phyloP scores from a whole-genome alignment of 2,888 invertebrate species.

The Philereme transversata region DNA sequence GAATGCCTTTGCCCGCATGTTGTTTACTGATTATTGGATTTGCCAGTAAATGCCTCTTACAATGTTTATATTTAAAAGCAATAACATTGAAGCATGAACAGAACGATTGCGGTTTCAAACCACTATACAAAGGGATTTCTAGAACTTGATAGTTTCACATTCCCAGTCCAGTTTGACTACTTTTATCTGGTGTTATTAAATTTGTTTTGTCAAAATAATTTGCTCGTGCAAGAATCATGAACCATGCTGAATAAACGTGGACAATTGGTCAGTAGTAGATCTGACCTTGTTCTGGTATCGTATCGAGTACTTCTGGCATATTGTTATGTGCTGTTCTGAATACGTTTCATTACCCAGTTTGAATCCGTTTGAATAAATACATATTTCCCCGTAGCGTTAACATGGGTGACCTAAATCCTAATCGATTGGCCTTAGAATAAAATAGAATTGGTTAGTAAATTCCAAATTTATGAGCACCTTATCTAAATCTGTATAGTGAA shows the following conservation, averaged over 20 bases:
- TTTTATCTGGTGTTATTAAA: slow-evolving; percentile 8
- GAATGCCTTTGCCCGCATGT: slow-evolving; percentile 11
- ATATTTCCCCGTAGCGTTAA: slow-evolving; percentile 31
- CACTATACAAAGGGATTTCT: slow-evolving; percentile 1
- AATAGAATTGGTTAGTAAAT: slow-evolving; percentile 49
- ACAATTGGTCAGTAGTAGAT: slow-evolving; percentile 27
- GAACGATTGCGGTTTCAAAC: slow-evolving; percentile 5
- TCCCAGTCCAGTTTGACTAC: slow-evolving; percentile 8
- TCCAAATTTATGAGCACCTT: slow-evolving; percentile 48
- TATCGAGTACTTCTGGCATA: slow-evolving; percentile 22
- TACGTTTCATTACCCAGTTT: slow-evolving; percentile 7
- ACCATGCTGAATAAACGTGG: slow-evolving; percentile 19
- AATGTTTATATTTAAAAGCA: slow-evolving; percentile 9
- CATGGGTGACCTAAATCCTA: slow-evolving; percentile 45
- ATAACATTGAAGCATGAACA: slow-evolving; percentile 1
- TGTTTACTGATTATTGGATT: slow-evolving; percentile 12
- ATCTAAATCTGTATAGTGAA: slow-evolving; percentile 48
- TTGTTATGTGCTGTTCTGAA: slow-evolving; percentile 10
- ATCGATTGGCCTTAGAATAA: slow-evolving; percentile 48
- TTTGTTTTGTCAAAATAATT: slow-evolving; percentile 1
- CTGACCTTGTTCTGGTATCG: slow-evolving; percentile 32
- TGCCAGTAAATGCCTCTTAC: slow-evolving; percentile 9
- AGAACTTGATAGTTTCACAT: slow-evolving; percentile 10
- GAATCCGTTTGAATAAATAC: slow-evolving; percentile 15
- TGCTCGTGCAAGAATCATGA: slow-evolving; percentile 28